Evolutionary conservation across 92 coral and sea anemone species (phyloP).

Genomic region (Micromussa lordhowensis): DNA sequence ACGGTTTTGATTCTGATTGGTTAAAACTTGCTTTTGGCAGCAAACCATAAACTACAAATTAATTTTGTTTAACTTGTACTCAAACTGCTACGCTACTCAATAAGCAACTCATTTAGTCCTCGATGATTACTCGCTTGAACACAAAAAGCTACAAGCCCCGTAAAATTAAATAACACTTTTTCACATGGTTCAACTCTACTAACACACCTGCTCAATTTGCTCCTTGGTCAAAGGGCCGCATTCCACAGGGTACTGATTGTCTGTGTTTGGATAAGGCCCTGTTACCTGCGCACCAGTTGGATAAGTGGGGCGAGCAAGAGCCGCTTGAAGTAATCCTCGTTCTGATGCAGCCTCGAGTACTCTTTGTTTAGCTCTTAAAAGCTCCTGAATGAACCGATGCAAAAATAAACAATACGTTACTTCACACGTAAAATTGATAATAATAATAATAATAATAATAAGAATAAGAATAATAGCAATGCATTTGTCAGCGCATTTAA

Average conservation of each 20-base stretch:
- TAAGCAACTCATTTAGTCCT: too few species aligned
- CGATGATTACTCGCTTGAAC: too few species aligned
- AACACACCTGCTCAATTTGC: conserved; percentile 75
- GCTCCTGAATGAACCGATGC: conserved; percentile 41
- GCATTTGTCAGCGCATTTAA: too few species aligned
- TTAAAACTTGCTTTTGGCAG: too few species aligned
- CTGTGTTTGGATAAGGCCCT: conserved; percentile 83
- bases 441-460: too few species aligned
- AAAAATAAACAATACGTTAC: not conserved
- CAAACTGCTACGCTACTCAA: too few species aligned
- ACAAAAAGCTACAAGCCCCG: not conserved
- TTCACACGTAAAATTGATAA: too few species aligned
- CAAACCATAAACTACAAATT: too few species aligned
- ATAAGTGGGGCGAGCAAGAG: conserved; percentile 43
- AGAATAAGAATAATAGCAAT: too few species aligned
- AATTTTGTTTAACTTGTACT: too few species aligned
- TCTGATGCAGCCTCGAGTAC: conserved; percentile 65
- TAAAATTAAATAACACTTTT: too few species aligned
- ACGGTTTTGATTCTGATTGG: too few species aligned
- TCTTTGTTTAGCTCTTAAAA: conserved; percentile 54
- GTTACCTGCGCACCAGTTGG: conserved; percentile 69
- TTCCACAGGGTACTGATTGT: conserved; percentile 75
- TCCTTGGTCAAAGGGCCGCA: conserved; percentile 75
- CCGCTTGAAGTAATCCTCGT: conserved; percentile 70
- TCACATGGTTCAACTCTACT: not conserved